Evolutionary conservation across 2,797 vertebrate genomes (phyloP).

Genomic region (Labroides dimidiatus): DNA sequence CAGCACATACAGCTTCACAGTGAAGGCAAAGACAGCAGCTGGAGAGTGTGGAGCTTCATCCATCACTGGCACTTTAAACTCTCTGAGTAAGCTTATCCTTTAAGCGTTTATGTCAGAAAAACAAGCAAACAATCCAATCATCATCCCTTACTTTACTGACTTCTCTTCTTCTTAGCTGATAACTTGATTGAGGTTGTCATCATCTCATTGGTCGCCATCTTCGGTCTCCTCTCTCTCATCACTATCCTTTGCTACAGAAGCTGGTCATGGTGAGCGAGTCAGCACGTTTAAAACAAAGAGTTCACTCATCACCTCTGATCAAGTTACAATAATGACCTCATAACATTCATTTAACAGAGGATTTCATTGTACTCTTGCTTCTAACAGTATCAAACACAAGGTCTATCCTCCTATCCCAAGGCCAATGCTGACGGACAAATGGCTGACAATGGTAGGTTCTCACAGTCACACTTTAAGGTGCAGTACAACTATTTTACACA

Average conservation of each 20-base stretch:
- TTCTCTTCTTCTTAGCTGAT: constrained; percentile 69
- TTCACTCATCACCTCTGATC: background rate
- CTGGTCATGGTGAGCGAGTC: constrained; percentile 83
- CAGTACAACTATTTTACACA: too few relatives aligned
- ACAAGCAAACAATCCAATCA: too few relatives aligned
- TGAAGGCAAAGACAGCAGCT: constrained; percentile 66
- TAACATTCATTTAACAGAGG: background rate
- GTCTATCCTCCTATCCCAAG: constrained; percentile 91
- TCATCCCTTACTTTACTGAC: too few relatives aligned
- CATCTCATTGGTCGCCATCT: constrained; percentile 76
- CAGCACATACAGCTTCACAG: constrained; percentile 55
- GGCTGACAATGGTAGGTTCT: constrained; percentile 60
- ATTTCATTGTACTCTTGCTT: constrained; percentile 39
- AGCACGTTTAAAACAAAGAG: background rate
- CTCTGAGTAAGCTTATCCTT: constrained; percentile 27
- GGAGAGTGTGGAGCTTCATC: constrained; percentile 50
- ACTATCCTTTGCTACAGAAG: constrained; percentile 86
- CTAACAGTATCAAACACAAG: constrained; percentile 87
- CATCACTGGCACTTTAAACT: background rate
- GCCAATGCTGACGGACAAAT: constrained; percentile 79
- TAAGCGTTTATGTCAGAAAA: background rate
- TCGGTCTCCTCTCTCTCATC: constrained; percentile 76
- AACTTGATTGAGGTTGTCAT: constrained; percentile 79
- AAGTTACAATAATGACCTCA: background rate
- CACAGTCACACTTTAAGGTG: background rate